Evolutionary conservation across 2,888 invertebrate genomes (phyloP).

Genomic region (Mesorhabditis sp.): DNA sequence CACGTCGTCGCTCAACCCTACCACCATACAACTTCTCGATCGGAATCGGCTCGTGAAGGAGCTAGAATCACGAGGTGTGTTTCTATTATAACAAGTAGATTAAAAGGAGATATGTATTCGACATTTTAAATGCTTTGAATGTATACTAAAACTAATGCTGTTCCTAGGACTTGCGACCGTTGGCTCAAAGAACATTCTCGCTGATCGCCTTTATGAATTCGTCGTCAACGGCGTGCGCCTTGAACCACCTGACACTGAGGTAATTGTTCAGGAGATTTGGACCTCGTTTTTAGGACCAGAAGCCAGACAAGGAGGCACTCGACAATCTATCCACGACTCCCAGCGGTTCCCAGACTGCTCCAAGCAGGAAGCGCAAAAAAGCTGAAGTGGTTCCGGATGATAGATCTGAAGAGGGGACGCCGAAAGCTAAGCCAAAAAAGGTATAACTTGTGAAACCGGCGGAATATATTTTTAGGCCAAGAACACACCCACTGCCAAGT

Average conservation of each 20-base stretch:
- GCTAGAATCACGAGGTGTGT: conserved; percentile 1
- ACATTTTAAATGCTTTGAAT: not conserved
- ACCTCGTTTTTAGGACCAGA: no score
- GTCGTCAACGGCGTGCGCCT: conserved; percentile 11
- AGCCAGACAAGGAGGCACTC: no score
- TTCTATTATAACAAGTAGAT: not conserved
- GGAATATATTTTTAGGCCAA: no score
- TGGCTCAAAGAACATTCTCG: conserved; percentile 21
- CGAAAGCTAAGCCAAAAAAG: no score
- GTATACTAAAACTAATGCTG: not conserved
- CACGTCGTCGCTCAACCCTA: conserved; percentile 14
- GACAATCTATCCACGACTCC: no score
- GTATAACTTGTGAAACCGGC: no score
- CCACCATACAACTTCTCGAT: not conserved
- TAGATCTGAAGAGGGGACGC: no score
- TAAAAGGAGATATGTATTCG: not conserved
- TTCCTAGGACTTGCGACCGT: conserved; percentile 18
- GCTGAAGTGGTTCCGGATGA: no score
- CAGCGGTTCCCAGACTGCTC: no score
- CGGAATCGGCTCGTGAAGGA: conserved; percentile 6
- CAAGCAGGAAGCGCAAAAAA: no score
- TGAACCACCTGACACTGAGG: not conserved
- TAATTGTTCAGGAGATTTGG: no score
- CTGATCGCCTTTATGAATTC: conserved; percentile 25
- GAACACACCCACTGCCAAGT: no score